phyloP scores from a whole-genome alignment of 1,140 invertebrate genomes.

The Drosophila hydei region DNA sequence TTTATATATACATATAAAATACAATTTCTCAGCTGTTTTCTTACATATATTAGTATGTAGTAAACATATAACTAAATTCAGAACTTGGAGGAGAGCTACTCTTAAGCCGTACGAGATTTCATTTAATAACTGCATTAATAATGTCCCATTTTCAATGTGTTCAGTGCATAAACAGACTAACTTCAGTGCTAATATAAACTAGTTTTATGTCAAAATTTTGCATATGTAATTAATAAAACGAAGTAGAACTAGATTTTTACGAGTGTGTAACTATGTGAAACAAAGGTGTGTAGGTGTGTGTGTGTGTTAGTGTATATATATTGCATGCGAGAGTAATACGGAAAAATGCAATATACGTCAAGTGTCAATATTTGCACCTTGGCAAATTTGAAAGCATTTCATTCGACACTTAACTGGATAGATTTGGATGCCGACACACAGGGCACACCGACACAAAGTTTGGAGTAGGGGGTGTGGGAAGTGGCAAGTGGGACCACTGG shows the following conservation, averaged over 20 bases:
- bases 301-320: background rate
- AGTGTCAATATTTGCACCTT: slow-evolving; percentile 76
- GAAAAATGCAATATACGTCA: slow-evolving; percentile 59
- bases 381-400: slow-evolving; percentile 71
- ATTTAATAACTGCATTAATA: too few species aligned
- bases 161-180: too few species aligned
- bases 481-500: background rate
- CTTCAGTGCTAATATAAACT: too few species aligned
- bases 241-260: background rate
- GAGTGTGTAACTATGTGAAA: slow-evolving; percentile 12
- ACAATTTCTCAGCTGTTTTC: too few species aligned
- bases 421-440: slow-evolving; percentile 14
- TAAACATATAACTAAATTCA: too few species aligned
- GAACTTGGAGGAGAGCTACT: too few species aligned
- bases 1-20: too few species aligned
- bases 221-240: background rate
- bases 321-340: slow-evolving; percentile 21
- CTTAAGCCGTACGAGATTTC: too few species aligned
- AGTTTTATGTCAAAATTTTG: background rate
- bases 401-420: slow-evolving; percentile 45
- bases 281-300: background rate
- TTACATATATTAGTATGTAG: too few species aligned
- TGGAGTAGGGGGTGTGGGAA: background rate
- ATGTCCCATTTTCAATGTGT: too few species aligned
- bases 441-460: background rate